phyloP scores from a whole-genome alignment of 2,797 vertebrate genomes.

The Agapornis canus region DNA sequence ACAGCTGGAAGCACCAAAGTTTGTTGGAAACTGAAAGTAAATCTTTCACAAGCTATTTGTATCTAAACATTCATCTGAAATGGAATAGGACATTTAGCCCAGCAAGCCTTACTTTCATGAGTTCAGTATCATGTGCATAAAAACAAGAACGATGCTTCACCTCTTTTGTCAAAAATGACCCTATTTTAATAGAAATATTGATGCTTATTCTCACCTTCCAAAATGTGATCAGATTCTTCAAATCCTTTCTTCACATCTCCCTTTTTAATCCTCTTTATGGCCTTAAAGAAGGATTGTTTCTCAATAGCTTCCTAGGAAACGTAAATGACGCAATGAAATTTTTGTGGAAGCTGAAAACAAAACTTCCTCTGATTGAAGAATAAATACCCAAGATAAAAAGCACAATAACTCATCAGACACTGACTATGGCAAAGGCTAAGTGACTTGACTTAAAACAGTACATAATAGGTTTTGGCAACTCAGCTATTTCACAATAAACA shows the following conservation, averaged over 20 bases:
- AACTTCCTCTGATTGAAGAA: not conserved
- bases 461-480: not conserved
- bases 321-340: not conserved
- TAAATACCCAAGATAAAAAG: not conserved
- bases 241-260: conserved; percentile 89
- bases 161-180: not conserved
- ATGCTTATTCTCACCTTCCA: conserved; percentile 83
- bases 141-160: not conserved
- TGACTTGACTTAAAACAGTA: not conserved
- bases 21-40: not conserved
- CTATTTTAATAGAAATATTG: not conserved
- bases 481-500: not conserved
- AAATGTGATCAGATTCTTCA: conserved; percentile 86
- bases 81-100: not conserved
- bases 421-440: not conserved
- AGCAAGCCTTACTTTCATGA: not conserved
- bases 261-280: conserved; percentile 83
- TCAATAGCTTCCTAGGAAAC: conserved; percentile 88
- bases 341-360: not conserved
- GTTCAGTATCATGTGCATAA: not conserved
- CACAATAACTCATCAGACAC: not conserved
- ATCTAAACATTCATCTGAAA: not conserved
- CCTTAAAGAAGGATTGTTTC: conserved; percentile 84
- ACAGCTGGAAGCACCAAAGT: not conserved
- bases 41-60: not conserved